These are phyloP conservation scores for Chloroclysta siterata DNA, from an alignment of 2,888 invertebrate species.

Conservation along the genomic window DNA sequence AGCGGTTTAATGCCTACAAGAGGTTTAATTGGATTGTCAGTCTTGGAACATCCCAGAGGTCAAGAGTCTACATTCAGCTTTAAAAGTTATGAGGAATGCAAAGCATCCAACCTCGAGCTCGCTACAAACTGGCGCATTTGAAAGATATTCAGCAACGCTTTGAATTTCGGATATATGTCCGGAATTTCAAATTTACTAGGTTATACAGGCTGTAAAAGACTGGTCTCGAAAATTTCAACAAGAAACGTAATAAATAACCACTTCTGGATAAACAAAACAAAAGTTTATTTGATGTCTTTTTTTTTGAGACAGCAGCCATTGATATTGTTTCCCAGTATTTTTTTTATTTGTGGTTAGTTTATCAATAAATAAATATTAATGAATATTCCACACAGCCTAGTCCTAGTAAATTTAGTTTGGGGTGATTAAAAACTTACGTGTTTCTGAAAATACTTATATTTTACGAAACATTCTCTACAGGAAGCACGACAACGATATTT, in stretches of 20 bases:
- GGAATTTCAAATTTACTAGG: background rate
- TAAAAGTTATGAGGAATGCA: constrained; percentile 12
- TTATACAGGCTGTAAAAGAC: background rate
- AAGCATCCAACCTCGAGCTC: constrained; percentile 4
- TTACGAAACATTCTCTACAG: no score
- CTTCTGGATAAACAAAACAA: background rate
- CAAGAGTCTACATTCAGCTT: constrained; percentile 6
- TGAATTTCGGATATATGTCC: constrained; percentile 5
- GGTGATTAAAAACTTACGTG: no score
- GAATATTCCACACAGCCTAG: no score
- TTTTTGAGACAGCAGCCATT: no score
- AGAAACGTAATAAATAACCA: no score
- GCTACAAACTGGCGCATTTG: constrained; percentile 1
- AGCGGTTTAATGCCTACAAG: constrained; percentile 28
- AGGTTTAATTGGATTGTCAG: constrained; percentile 25
- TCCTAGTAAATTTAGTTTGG: no score
- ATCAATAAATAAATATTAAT: no score
- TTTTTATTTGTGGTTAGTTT: no score
- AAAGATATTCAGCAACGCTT: constrained; percentile 6
- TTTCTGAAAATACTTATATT: no score
- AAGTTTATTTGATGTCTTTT: no score
- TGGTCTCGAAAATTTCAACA: background rate
- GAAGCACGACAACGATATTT: no score
- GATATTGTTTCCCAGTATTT: no score
- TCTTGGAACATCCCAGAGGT: constrained; percentile 15